These are phyloP conservation scores for Chelonus insularis DNA, from an alignment of 1,140 invertebrate species.

Conservation along the genomic window DNA sequence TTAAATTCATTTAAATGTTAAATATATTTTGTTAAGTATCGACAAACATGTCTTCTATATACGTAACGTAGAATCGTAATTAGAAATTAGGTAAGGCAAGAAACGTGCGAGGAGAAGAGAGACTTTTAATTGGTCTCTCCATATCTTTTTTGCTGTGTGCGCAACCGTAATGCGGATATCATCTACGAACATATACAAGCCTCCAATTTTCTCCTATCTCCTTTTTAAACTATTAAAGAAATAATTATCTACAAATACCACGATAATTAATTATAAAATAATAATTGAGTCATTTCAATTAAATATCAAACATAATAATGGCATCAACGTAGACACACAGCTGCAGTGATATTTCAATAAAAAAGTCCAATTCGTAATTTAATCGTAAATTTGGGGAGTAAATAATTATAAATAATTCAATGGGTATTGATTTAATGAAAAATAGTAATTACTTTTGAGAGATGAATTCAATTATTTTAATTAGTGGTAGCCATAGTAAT, in stretches of 20 bases:
- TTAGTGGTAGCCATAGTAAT: too few relatives aligned
- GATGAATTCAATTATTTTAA: too few relatives aligned
- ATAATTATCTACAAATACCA: background rate
- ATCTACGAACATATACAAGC: constrained; percentile 3
- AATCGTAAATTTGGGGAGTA: too few relatives aligned
- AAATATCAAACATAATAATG: too few relatives aligned
- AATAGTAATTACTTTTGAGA: too few relatives aligned
- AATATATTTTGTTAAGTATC: constrained; percentile 4
- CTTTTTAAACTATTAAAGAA: background rate
- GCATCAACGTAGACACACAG: too few relatives aligned
- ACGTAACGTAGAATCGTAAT: constrained; percentile 31
- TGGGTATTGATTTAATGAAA: too few relatives aligned
- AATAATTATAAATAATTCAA: too few relatives aligned
- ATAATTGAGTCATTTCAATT: background rate
- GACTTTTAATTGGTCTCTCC: constrained; percentile 28
- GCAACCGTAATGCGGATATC: constrained; percentile 19
- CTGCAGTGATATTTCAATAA: too few relatives aligned
- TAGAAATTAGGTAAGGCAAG: constrained; percentile 32
- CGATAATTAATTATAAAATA: background rate
- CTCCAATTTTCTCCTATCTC: background rate
- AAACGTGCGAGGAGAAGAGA: constrained; percentile 17
- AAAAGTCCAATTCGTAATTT: too few relatives aligned
- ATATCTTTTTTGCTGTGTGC: constrained; percentile 3
- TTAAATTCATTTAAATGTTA: constrained; percentile 9
- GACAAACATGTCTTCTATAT: constrained; percentile 13